Evolutionary conservation across 1,140 invertebrate species (phyloP).

Genomic region (Meloidogyne chitwoodi): DNA sequence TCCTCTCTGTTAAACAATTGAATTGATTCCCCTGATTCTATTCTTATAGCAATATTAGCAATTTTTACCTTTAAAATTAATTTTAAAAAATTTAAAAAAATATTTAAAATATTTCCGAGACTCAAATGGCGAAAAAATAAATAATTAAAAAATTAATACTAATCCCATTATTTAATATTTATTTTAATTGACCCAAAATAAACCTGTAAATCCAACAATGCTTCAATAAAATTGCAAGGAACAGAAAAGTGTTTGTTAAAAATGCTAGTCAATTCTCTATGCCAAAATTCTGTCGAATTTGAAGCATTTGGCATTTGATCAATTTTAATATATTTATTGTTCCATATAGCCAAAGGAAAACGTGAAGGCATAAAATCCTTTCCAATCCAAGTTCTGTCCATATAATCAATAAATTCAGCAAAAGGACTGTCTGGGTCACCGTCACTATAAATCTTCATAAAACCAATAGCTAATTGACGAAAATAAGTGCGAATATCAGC

Average conservation of each 20-base stretch:
- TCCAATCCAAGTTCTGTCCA: conserved; percentile 3
- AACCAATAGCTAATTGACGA: background rate
- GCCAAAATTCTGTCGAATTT: conserved; percentile 6
- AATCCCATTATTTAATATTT: no score
- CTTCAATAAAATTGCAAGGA: background rate
- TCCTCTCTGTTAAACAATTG: no score
- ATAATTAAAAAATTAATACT: no score
- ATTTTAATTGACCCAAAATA: no score
- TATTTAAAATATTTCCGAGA: no score
- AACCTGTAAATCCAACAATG: no score
- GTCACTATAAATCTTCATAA: conserved; percentile 1
- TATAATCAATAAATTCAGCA: conserved; percentile 1
- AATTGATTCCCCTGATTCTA: no score
- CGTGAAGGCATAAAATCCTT: background rate
- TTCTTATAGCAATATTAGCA: no score
- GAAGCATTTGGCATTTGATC: background rate
- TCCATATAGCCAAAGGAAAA: conserved; percentile 6
- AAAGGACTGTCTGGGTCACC: background rate
- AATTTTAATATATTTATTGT: conserved; percentile 12
- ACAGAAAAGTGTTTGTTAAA: background rate
- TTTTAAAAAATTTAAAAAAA: no score
- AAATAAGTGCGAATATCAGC: no score
- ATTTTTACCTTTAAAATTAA: no score
- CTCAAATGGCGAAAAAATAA: no score
- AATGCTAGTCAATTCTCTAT: background rate